These are phyloP conservation scores for Torymus auratus DNA, from an alignment of 2,888 invertebrate species.

Conservation along the genomic window DNA sequence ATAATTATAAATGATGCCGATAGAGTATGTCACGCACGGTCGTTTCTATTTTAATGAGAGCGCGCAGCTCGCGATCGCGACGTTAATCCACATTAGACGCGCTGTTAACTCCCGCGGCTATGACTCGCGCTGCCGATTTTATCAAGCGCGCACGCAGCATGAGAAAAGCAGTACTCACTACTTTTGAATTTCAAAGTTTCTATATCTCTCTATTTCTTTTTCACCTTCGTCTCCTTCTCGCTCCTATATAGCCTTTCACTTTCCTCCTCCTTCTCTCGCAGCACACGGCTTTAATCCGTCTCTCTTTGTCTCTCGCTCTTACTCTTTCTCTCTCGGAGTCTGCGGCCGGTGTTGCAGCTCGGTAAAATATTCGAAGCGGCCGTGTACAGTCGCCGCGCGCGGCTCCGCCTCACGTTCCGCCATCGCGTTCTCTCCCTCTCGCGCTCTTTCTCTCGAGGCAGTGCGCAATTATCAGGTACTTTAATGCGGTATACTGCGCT, in stretches of 20 bases:
- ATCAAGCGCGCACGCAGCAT: neutral
- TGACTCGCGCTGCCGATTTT: neutral
- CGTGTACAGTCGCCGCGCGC: neutral
- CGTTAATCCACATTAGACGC: conserved; percentile 39
- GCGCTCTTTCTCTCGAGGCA: conserved; percentile 62
- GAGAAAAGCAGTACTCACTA: no score
- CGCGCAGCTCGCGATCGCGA: neutral
- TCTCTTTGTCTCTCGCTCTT: conserved; percentile 36
- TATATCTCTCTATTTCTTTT: neutral
- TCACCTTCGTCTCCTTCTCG: neutral
- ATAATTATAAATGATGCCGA: conserved; percentile 44
- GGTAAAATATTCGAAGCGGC: conserved; percentile 48
- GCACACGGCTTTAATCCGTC: conserved; percentile 25
- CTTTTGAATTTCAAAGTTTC: neutral
- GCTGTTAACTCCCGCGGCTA: conserved; percentile 7
- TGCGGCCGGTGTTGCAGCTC: conserved; percentile 1
- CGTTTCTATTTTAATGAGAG: conserved; percentile 37
- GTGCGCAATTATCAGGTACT: conserved; percentile 72
- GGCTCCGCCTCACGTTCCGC: conserved; percentile 51
- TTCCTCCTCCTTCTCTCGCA: neutral
- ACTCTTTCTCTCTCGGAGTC: neutral
- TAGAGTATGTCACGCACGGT: conserved; percentile 43
- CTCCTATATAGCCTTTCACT: neutral
- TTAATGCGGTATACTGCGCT: conserved; percentile 65
- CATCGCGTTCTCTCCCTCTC: conserved; percentile 66